Base-by-base conservation (phyloP, 1,140 invertebrate genomes). In the Microvelia longipes region DNA sequence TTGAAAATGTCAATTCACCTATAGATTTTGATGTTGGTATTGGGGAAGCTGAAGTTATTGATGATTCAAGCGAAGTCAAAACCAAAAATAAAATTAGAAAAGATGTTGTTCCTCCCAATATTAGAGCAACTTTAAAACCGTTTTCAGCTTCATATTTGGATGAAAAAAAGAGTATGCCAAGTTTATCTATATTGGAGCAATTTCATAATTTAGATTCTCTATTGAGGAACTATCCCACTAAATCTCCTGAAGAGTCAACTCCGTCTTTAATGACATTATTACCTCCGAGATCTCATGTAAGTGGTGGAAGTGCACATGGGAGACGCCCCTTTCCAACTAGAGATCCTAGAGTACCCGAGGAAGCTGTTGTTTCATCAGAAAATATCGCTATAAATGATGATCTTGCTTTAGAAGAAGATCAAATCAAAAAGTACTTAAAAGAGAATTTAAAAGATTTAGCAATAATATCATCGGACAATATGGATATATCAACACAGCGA, bases 261-360 rank as follows among this genome's bases (percentile, higher is more conserved):
- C 63, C 80, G 15, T 71, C 75, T 69, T 74, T 85, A 28, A 83
- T 85, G 14, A 86, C 85, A 28, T 76, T 86, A 70, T 75, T 85
- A 70, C 85, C 85, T n/a, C 84, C 83, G 27, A 84, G 85, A 77
- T 85, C 85, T 11, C 85, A 86, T 77, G 79, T 84, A 15, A n/a
- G n/a, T n/a, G 84, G 83, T 26, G 78, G 84, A 24, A 82, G 83
- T 28, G 75, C 85, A 66, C 75, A 84, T 73, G 82, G 81, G 29
- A 75, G 82, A 70, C 84, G 83, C 26, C 25, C 15, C 5, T 5
- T 15, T 26, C 35, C 60, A 14, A 0, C 35, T 27, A 64, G 28
- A 69, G 29, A 19, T 11, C 28, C 60, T 28, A 69, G 15, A 63
- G 68, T 64, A 63, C 68, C 25, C 2, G n/a, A 50, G 28, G 60